Base-by-base conservation (phyloP, 2,113 vertebrate species). In the Prionailurus viverrinus region DNA sequence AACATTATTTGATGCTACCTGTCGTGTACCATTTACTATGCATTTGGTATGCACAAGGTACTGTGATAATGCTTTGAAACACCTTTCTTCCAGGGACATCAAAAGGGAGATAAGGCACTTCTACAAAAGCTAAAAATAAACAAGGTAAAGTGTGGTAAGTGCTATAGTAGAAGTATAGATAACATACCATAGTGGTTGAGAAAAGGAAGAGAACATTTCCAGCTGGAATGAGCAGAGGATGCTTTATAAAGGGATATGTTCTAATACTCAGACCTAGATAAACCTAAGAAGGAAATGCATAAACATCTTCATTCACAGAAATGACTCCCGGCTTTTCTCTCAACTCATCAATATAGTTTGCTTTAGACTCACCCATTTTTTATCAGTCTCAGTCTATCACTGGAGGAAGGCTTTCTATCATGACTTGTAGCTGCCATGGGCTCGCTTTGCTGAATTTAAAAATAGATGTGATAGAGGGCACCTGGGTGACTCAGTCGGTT, bases 11-110 rank as follows among this genome's bases (percentile, higher is more conserved):
- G 21, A 25, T 74, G 21, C 51, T 61, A 41, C 19, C 48, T 78
- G 21, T 65, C 23, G 66, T 0, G 5, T 81, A 29, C n/a, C 16
- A 55, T 74, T 91, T 87, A 80, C 7, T 45, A 7, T 82, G 76
- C 45, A 76, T 31, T 93, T 69, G 85, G 36, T 66, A 45, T 51
- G 55, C 55, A 76, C 45, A 36, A 78, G 69, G 7, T 55, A 68
- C n/a, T 48, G 29, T 48, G 83, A 63, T 66, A 66, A 48, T 93
- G n/a, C 45, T 93, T 82, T 83, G 90, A 83, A 92, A 55, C 15
- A 36, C 25, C 61, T 36, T 16, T 81, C 29, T 27, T 61, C 29
- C 3, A 33, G 48, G 80, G 18, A 29, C 14, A 48, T 68, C n/a
- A 23, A 21, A 89, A 61, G 53, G 41, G 53, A 91, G 48, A 79